A percentile compares a stretch with the other conserved stretches of the same genome.
Evolutionary conservation across 1,140 invertebrate genomes (phyloP).

Genomic region (Chionoecetes opilio): DNA sequence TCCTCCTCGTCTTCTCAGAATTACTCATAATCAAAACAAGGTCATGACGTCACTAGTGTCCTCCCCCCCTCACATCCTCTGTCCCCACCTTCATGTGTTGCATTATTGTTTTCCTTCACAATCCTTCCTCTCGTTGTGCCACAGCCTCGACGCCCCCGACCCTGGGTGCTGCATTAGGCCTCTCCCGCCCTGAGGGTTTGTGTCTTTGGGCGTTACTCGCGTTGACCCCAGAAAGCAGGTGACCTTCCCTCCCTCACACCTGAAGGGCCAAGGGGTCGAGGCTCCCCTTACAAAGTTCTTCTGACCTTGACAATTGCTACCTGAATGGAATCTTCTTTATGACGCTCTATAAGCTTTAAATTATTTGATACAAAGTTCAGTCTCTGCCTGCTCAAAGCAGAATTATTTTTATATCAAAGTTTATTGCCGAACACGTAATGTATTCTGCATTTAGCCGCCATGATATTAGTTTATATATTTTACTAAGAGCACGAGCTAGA

Average conservation of each 20-base stretch:
- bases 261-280: too few species aligned
- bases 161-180: background rate
- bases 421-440: background rate
- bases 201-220: background rate
- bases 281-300: background rate
- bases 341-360: background rate
- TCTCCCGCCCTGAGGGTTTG: background rate
- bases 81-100: background rate
- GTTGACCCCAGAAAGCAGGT: background rate
- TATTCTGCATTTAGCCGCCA: slow-evolving; percentile 52
- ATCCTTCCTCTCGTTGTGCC: background rate
- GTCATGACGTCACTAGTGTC: background rate
- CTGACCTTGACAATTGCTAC: background rate
- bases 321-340: background rate
- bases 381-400: slow-evolving; percentile 33
- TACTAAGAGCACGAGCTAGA: slow-evolving; percentile 35
- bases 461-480: slow-evolving; percentile 53
- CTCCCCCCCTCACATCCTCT: background rate
- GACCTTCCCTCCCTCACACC: too few species aligned
- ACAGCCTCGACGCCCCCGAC: background rate
- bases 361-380: slow-evolving; percentile 45
- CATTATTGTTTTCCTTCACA: background rate
- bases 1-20: background rate
- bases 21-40: slow-evolving; percentile 7
- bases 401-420: slow-evolving; percentile 56